These are phyloP conservation scores for Metallyticus violacea DNA, from an alignment of 2,888 invertebrate species.

Conservation along the genomic window DNA sequence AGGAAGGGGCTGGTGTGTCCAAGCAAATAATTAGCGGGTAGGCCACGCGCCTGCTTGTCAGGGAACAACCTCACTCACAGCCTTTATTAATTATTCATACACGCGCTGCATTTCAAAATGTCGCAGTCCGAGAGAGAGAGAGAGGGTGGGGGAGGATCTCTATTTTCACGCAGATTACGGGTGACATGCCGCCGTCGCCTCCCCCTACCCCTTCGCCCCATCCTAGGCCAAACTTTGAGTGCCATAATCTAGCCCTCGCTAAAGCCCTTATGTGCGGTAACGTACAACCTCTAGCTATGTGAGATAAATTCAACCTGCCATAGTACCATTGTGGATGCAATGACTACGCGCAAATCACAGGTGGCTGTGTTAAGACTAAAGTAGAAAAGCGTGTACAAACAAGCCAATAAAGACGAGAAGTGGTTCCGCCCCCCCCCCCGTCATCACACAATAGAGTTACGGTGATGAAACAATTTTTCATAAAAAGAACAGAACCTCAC, in stretches of 20 bases:
- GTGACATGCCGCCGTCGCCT: constrained; percentile 15
- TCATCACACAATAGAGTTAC: no score
- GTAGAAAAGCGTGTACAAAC: no score
- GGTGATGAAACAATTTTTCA: no score
- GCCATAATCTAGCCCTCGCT: constrained; percentile 4
- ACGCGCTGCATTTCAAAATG: constrained; percentile 23
- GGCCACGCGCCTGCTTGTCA: neutral
- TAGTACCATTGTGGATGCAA: neutral
- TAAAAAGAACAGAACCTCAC: no score
- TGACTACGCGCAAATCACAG: neutral
- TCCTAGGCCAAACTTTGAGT: constrained; percentile 18
- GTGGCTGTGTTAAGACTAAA: no score
- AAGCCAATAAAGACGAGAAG: no score
- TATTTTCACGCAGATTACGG: constrained; percentile 32
- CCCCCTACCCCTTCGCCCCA: neutral
- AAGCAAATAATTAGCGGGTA: constrained; percentile 17
- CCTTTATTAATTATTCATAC: constrained; percentile 1
- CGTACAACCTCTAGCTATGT: neutral
- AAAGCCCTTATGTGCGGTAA: constrained; percentile 7
- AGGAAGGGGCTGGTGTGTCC: neutral
- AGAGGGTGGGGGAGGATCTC: constrained; percentile 12
- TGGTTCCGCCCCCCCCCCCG: no score
- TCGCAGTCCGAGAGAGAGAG: constrained; percentile 23
- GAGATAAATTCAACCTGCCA: no score
- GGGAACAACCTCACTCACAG: neutral